Conservation (phyloP, 1,140 invertebrate genomes). For the Macrotrachela quadricornifera region DNA sequence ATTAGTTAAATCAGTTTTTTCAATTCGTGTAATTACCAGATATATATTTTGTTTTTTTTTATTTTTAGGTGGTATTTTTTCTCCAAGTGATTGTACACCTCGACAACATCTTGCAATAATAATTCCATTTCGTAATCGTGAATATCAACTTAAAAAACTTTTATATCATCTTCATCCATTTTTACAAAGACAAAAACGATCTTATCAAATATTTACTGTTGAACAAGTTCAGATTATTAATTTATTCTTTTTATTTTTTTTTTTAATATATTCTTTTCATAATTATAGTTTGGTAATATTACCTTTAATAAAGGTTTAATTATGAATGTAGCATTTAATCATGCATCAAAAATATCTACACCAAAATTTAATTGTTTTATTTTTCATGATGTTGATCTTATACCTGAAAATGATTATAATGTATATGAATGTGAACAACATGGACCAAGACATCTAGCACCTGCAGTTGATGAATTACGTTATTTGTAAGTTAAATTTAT, state of each 20-base stretch:
- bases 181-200: constrained; percentile 18
- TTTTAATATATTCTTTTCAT: no score
- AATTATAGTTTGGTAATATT: constrained; percentile 42
- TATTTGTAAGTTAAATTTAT: constrained; percentile 24
- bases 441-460: constrained; percentile 18
- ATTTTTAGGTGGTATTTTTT: constrained; percentile 44
- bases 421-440: constrained; percentile 21
- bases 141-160: constrained; percentile 27
- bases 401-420: constrained; percentile 23
- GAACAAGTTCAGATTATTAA: constrained; percentile 17
- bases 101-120: constrained; percentile 36
- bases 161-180: constrained; percentile 23
- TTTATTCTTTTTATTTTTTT: not conserved
- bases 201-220: constrained; percentile 23
- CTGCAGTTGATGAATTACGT: constrained; percentile 20
- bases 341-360: constrained; percentile 36
- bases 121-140: constrained; percentile 22
- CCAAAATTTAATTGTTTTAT: constrained; percentile 36
- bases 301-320: constrained; percentile 74
- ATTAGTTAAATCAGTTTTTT: no score
- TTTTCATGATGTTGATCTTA: constrained; percentile 25
- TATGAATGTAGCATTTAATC: constrained; percentile 48
- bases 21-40: no score
- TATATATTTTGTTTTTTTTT: no score
- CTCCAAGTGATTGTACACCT: constrained; percentile 47